phyloP scores from a whole-genome alignment of 2,888 invertebrate genomes.

The Tanaodytes sp. region DNA sequence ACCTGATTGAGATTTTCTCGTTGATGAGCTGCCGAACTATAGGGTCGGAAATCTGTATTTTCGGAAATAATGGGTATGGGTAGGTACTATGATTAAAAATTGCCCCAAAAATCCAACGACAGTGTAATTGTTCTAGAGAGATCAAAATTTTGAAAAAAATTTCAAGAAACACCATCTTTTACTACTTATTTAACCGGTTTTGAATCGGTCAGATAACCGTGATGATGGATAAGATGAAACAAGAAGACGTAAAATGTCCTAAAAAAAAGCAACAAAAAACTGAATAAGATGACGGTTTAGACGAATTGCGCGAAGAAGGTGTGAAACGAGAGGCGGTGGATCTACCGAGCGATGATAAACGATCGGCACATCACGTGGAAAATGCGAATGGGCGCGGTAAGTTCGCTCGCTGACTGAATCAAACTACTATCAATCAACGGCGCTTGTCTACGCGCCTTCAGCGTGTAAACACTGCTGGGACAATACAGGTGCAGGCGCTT shows the following conservation, averaged over 20 bases:
- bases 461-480: slow-evolving; percentile 53
- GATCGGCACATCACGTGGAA: slow-evolving; percentile 66
- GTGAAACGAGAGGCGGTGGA: slow-evolving; percentile 31
- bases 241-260: background rate
- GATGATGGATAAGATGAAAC: slow-evolving; percentile 36
- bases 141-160: too few species aligned
- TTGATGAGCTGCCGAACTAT: background rate
- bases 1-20: background rate
- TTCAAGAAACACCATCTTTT: too few species aligned
- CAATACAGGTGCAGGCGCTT: slow-evolving; percentile 28
- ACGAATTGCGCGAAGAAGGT: slow-evolving; percentile 26
- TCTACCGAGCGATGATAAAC: slow-evolving; percentile 63
- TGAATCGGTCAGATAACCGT: slow-evolving; percentile 29
- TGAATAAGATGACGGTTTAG: slow-evolving; percentile 16
- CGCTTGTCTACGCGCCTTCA: slow-evolving; percentile 51
- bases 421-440: slow-evolving; percentile 68
- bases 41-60: too few species aligned
- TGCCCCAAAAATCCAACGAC: too few species aligned
- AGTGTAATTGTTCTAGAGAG: too few species aligned
- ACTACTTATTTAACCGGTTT: slow-evolving; percentile 18
- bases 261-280: too few species aligned
- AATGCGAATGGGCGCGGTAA: slow-evolving; percentile 63
- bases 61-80: too few species aligned
- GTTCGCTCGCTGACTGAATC: slow-evolving; percentile 65
- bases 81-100: too few species aligned